Percentiles rank a stretch among this genome's conserved stretches.
These are phyloP conservation scores for Glaucopsyche alexis DNA, from an alignment of 2,888 invertebrate genomes.

Conservation along the genomic window DNA sequence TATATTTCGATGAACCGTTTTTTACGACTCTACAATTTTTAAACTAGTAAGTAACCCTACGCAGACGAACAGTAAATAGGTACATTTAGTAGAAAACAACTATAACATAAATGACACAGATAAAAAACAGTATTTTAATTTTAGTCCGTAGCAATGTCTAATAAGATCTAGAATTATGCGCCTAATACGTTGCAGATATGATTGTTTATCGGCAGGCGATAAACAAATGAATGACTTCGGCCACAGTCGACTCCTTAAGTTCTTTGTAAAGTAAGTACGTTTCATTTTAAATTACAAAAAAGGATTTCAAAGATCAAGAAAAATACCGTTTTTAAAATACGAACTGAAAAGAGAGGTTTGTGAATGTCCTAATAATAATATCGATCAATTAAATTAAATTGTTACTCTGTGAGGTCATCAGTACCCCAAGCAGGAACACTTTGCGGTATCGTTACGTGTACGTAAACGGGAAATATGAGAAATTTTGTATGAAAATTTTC, in stretches of 20 bases:
- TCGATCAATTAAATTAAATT: not conserved
- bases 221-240: constrained; percentile 44
- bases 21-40: too few species aligned
- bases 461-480: too few species aligned
- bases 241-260: constrained; percentile 62
- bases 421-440: too few species aligned
- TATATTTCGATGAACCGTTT: too few species aligned
- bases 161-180: not conserved
- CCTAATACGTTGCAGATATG: constrained; percentile 3
- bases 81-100: not conserved
- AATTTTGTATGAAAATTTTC: too few species aligned
- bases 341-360: not conserved
- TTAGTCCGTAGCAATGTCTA: not conserved
- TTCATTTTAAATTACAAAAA: not conserved
- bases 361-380: not conserved
- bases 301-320: not conserved
- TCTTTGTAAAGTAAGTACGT: constrained; percentile 52
- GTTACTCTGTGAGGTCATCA: not conserved
- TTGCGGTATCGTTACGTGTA: too few species aligned
- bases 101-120: not conserved
- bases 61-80: too few species aligned
- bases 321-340: not conserved
- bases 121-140: not conserved
- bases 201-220: constrained; percentile 1
- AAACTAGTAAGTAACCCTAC: too few species aligned